These are phyloP conservation scores for Leptinotarsa undecemlineata DNA, from an alignment of 1,140 invertebrate species.

Conservation along the genomic window DNA sequence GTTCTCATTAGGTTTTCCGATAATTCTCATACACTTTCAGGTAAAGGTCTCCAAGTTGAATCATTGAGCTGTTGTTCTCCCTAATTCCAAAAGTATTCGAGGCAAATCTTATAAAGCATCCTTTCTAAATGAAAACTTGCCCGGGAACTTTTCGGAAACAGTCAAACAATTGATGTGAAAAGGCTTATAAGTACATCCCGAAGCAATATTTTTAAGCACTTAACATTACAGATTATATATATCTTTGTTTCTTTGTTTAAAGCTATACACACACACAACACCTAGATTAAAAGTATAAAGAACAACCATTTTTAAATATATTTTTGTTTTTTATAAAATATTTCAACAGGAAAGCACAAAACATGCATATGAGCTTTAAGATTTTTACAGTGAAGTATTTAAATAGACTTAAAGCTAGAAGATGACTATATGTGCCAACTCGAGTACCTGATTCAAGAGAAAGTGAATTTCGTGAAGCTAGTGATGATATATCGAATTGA, in stretches of 20 bases:
- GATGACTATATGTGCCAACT: constrained; percentile 31
- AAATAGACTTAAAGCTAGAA: constrained; percentile 36
- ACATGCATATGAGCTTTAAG: constrained; percentile 36
- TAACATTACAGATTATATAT: constrained; percentile 33
- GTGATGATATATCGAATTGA: constrained; percentile 11
- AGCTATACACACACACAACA: constrained; percentile 53
- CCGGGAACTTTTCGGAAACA: constrained; percentile 19
- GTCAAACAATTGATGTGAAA: constrained; percentile 24
- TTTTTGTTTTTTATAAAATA: constrained; percentile 46
- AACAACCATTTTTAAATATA: constrained; percentile 49
- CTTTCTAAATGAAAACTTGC: constrained; percentile 5
- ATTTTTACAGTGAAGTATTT: constrained; percentile 42
- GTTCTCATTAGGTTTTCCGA: constrained; percentile 20
- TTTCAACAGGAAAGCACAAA: constrained; percentile 46
- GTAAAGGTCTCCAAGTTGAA: neutral
- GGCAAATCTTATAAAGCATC: constrained; percentile 26
- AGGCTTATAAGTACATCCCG: constrained; percentile 34
- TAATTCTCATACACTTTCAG: neutral
- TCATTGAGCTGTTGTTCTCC: constrained; percentile 15
- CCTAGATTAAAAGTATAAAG: constrained; percentile 52
- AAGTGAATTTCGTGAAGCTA: constrained; percentile 19
- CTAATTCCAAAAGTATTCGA: constrained; percentile 25
- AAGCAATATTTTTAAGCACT: constrained; percentile 25
- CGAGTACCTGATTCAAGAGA: constrained; percentile 29
- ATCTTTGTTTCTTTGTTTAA: constrained; percentile 30